phyloP scores from a whole-genome alignment of 2,888 invertebrate genomes.

The Mantis religiosa region DNA sequence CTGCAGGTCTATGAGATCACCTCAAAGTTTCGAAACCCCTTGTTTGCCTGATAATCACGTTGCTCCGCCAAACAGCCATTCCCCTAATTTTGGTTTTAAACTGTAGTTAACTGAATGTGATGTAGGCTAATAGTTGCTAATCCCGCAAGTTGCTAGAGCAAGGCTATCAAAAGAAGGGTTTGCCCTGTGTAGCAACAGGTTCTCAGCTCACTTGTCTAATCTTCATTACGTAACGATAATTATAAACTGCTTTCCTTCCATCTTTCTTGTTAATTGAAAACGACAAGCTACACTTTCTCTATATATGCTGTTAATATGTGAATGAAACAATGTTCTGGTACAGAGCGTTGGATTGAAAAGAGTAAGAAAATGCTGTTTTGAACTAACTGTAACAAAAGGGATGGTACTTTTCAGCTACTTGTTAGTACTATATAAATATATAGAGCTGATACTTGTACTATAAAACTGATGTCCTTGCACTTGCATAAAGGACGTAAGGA shows the following conservation, averaged over 20 bases:
- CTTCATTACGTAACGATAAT: not conserved
- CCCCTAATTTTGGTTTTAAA: not conserved
- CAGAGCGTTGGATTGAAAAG: too few species aligned
- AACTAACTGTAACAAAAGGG: too few species aligned
- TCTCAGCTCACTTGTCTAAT: not conserved
- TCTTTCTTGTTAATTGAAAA: not conserved
- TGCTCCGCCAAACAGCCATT: not conserved
- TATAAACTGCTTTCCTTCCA: not conserved
- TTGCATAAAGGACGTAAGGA: too few species aligned
- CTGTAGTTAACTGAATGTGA: slow-evolving; percentile 3
- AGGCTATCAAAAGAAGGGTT: not conserved
- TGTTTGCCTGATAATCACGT: not conserved
- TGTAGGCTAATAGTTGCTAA: not conserved
- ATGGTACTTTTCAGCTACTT: too few species aligned
- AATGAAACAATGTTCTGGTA: too few species aligned
- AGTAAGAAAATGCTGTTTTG: too few species aligned
- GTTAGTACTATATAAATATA: too few species aligned
- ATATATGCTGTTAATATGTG: not conserved
- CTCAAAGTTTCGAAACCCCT: not conserved
- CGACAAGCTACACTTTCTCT: not conserved
- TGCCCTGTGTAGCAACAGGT: not conserved
- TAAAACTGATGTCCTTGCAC: too few species aligned
- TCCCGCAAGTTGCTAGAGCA: not conserved
- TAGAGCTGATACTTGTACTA: too few species aligned
- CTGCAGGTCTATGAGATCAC: not conserved